phyloP scores from a whole-genome alignment of 2,888 invertebrate genomes.

The Thera obeliscata region DNA sequence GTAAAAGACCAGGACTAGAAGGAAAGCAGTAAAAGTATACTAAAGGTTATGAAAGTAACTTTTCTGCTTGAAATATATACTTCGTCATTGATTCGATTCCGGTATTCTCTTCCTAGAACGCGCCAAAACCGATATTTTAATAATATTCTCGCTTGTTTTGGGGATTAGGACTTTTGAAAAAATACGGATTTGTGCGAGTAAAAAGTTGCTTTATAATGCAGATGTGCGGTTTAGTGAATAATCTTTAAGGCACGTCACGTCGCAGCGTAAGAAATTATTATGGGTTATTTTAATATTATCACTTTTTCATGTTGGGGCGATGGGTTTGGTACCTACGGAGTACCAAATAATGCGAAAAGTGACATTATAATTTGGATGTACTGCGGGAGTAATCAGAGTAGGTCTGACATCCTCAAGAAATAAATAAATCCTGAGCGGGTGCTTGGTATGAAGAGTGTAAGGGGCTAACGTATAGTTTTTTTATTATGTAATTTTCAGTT shows the following conservation, averaged over 20 bases:
- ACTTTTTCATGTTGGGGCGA: neutral
- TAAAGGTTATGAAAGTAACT: neutral
- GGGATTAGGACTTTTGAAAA: conserved; percentile 60
- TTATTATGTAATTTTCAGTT: no score
- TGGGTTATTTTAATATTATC: neutral
- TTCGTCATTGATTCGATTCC: neutral
- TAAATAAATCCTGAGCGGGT: no score
- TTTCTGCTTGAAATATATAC: conserved; percentile 6
- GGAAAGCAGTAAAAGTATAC: no score
- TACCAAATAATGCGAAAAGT: no score
- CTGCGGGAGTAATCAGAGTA: no score
- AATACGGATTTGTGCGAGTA: conserved; percentile 44
- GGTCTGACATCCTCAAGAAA: no score
- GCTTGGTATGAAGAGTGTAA: no score
- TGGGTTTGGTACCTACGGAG: no score
- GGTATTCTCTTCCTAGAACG: conserved; percentile 66
- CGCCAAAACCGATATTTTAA: conserved; percentile 57
- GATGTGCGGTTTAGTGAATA: conserved; percentile 42
- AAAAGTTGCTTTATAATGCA: conserved; percentile 48
- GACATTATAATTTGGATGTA: no score
- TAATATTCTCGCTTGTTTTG: conserved; percentile 63
- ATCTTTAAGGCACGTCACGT: conserved; percentile 18
- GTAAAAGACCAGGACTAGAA: no score
- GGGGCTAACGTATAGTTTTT: no score
- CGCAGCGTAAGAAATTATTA: neutral